Base-by-base conservation (phyloP, 1,140 invertebrate species). In the Eueides isabella region DNA sequence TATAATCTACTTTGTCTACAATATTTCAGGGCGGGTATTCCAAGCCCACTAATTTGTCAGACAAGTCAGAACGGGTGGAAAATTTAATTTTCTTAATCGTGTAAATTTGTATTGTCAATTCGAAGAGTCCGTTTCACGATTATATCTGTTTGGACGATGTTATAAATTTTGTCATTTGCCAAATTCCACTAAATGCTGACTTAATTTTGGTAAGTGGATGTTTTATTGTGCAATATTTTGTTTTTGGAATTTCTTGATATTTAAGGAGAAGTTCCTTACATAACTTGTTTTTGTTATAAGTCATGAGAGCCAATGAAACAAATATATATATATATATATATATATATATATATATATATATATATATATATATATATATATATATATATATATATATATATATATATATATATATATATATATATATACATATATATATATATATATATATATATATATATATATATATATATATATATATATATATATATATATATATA, bases 51-150 rank as follows among this genome's bases (percentile, higher is more conserved):
- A 82, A 86, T 82, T 82, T 83, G 84, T 85, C 78, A 74, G 76
- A 79, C 76, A 82, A 81, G 76, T 74, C 70, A 61, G 75, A 75
- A 80, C 75, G 78, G 76, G 72, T 76, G 68, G 74, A 67, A 83
- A 87, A 86, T 85, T 85, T 80, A 86, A 85, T 85, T 83, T 82
- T 80, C 77, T 72, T 84, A 85, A 87, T 87, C 82, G 77, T 55
- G 71, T 66, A 76, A 83, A 83, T 85, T 83, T 85, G 83, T 86
- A 83, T 81, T 77, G 80, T 61, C 73, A 68, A 76, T 78, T 75
- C 74, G 61, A 71, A 75, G 75, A 77, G 75, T 83, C 72, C 67
- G 77, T 77, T 55, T 55, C 75, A 61, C 77, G 77, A 85, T 84
- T 84, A 79, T 84, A 80, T 82, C 75, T 72, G 33, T 82, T 82